Base-by-base conservation (phyloP, 2,113 vertebrate species). In the Oryzias melastigma region DNA sequence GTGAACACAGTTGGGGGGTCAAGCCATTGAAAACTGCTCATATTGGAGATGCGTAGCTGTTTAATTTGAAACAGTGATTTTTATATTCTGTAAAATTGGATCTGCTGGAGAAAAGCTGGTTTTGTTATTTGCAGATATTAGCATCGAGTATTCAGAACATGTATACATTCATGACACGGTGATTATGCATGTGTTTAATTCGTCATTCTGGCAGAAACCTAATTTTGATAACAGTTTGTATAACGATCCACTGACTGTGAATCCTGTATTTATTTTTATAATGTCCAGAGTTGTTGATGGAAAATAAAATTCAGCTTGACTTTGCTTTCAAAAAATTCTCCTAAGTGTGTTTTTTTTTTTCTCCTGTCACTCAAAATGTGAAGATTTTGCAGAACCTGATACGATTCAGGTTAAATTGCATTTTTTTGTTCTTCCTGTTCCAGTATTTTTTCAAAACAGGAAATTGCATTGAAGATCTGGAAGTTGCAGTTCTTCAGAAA, bases 151-250 rank as follows among this genome's bases (percentile, higher is more conserved):
- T 86, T 86, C 56, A 47, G 62, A 81, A 83, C 76, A 85, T 79
- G 61, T 85, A 75, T 68, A 79, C 61, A 65, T 87, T 75, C 75
- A 75, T 85, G 85, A 82, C 85, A 91, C 75, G 85, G 80, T 83
- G 87, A 71, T 89, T 83, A 88, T 90, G 90, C 91, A 93, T 90
- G 90, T 88, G 81, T 91, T 90, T 73, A 85, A 87, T 86, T 81
- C 79, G 83, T 91, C 88, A 82, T 90, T 84, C 87, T 88, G 85
- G 85, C 86, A 70, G 83, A 85, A 78, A 62, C 77, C 88, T 89
- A 73, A 91, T 92, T 93, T 91, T 93, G 90, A 91, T 92, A 91
- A 91, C 83, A 86, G 84, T 93, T 92, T 92, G 85, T 92, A 92
- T 86, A 90, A 85, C 61, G 64, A 88, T 85, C 85, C 88, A 90